These are phyloP conservation scores for Drosophila paramelanica DNA, from an alignment of 2,888 invertebrate genomes.

Conservation along the genomic window DNA sequence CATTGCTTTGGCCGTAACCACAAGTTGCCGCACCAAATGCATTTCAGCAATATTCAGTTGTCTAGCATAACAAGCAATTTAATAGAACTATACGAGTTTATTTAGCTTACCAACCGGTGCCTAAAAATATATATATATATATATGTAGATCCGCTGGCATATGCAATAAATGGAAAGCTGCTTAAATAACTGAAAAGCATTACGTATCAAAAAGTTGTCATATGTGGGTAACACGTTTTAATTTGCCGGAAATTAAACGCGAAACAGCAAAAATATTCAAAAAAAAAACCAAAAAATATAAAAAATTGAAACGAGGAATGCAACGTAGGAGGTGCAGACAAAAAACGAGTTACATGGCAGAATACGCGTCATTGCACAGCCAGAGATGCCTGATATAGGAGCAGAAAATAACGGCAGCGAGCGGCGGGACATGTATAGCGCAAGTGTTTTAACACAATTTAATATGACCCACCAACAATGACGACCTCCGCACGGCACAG, in stretches of 20 bases:
- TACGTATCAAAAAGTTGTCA: slow-evolving; percentile 39
- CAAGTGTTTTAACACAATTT: slow-evolving; percentile 63
- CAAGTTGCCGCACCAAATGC: slow-evolving; percentile 32
- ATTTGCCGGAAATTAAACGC: slow-evolving; percentile 64
- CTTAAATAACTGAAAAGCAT: slow-evolving; percentile 27
- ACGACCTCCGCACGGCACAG: slow-evolving; percentile 17
- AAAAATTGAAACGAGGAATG: slow-evolving; percentile 1
- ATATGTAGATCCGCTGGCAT: slow-evolving; percentile 44
- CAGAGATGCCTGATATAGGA: slow-evolving; percentile 10
- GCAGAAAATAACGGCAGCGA: background rate
- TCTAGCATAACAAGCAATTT: slow-evolving; percentile 12
- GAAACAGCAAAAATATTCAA: slow-evolving; percentile 10
- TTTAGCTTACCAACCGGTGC: too few species aligned
- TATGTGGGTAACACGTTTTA: slow-evolving; percentile 50
- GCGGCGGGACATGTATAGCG: slow-evolving; percentile 36
- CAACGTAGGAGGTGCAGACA: slow-evolving; percentile 11
- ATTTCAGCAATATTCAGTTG: slow-evolving; percentile 40
- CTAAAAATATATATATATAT: slow-evolving; percentile 6
- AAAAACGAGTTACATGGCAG: slow-evolving; percentile 65
- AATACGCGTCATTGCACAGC: slow-evolving; percentile 63
- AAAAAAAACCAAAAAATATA: slow-evolving; percentile 1
- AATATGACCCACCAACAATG: slow-evolving; percentile 53
- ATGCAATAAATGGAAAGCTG: slow-evolving; percentile 14
- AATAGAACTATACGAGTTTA: background rate
- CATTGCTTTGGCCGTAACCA: slow-evolving; percentile 31